These are phyloP conservation scores for Tanytarsus gracilentus DNA, from an alignment of 2,888 invertebrate genomes.

Conservation along the genomic window DNA sequence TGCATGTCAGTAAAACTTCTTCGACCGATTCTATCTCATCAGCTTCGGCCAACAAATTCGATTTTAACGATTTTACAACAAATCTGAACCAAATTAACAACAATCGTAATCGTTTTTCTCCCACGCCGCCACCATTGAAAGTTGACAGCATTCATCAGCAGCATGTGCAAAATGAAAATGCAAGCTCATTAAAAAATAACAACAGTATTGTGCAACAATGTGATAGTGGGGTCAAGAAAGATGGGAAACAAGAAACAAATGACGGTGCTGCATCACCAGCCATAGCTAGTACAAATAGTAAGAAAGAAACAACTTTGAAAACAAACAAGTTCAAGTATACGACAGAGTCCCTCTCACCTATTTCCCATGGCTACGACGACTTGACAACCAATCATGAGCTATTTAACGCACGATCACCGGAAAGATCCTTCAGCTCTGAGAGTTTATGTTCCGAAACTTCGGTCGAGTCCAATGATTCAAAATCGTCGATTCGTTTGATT, in stretches of 20 bases:
- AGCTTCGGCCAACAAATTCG: slow-evolving; percentile 7
- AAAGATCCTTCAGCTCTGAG: slow-evolving; percentile 42
- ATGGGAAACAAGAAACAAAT: not conserved
- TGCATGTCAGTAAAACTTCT: slow-evolving; percentile 32
- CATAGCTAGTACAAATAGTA: slow-evolving; percentile 2
- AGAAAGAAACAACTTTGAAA: not conserved
- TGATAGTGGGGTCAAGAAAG: slow-evolving; percentile 5
- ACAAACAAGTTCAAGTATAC: slow-evolving; percentile 22
- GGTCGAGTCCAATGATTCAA: slow-evolving; percentile 40
- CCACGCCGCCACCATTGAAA: slow-evolving; percentile 16
- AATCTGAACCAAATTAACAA: slow-evolving; percentile 25
- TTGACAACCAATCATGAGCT: slow-evolving; percentile 36
- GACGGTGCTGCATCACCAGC: not conserved
- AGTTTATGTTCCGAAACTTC: slow-evolving; percentile 43
- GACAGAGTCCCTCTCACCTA: slow-evolving; percentile 17
- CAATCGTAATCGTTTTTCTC: slow-evolving; percentile 22
- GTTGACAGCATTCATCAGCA: not conserved
- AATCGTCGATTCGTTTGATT: slow-evolving; percentile 36
- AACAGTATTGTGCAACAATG: slow-evolving; percentile 26
- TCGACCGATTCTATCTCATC: not conserved
- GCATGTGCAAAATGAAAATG: not conserved
- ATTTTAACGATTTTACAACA: slow-evolving; percentile 24
- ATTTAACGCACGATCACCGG: slow-evolving; percentile 25
- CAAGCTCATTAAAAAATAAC: slow-evolving; percentile 10
- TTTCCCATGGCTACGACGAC: slow-evolving; percentile 36